Evolutionary conservation across 2,113 vertebrate species (phyloP).

Genomic region (Pristiophorus japonicus): DNA sequence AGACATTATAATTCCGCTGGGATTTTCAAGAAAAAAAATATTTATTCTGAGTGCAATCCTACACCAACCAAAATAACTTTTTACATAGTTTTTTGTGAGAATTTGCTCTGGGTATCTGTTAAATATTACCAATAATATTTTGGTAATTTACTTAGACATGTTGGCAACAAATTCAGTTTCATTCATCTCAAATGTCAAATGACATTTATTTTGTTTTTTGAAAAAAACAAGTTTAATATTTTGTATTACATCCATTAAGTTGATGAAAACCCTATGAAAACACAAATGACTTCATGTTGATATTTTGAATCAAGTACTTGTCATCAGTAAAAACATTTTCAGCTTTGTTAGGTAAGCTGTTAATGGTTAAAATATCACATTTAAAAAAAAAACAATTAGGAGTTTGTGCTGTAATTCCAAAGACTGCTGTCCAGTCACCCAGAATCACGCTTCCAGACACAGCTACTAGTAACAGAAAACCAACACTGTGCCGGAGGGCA

Average conservation of each 20-base stretch:
- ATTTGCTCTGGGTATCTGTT: neutral
- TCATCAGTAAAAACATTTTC: constrained; percentile 56
- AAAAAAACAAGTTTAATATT: neutral
- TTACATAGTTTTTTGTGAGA: neutral
- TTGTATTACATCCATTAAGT: neutral
- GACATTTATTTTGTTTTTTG: neutral
- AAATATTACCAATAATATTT: neutral
- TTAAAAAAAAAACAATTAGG: neutral
- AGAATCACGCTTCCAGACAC: constrained; percentile 45
- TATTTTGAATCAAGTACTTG: constrained; percentile 55
- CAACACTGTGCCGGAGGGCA: neutral
- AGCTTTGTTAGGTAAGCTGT: constrained; percentile 66
- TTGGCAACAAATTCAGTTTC: constrained; percentile 21
- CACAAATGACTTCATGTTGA: constrained; percentile 44
- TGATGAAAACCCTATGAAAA: constrained; percentile 26
- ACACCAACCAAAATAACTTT: neutral
- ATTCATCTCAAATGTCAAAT: constrained; percentile 20
- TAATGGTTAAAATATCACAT: constrained; percentile 54
- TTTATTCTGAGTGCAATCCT: neutral
- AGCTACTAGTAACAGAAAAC: constrained; percentile 49
- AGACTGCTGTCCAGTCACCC: constrained; percentile 39
- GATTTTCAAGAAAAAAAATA: neutral
- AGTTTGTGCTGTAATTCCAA: constrained; percentile 4
- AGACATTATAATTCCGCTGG: neutral
- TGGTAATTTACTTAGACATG: neutral